Evolutionary conservation across 1,140 invertebrate genomes (phyloP), one percentile per base, ranked within the genome.

Genomic region (Drosophila virilis): DNA sequence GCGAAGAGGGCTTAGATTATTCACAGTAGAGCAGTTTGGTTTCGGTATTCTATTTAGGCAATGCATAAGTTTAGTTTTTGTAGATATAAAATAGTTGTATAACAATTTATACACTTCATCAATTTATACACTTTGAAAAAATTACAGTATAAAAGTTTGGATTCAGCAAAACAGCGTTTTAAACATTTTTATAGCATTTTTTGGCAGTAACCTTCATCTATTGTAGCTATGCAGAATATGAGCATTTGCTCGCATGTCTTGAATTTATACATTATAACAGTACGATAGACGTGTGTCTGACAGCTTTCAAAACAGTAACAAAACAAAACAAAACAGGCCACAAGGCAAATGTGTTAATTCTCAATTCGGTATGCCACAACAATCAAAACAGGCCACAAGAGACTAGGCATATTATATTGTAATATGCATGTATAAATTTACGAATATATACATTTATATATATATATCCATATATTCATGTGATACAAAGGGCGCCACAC

Each of bases 381-480:
- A 86, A 76, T 82, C 78, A 78, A 82, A 79, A 55, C 64, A 64
- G 64, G 64, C 75, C 78, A 81, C 72, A 85, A 85, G 62, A 76
- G 72, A 64, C 52, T 66, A 62, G 51, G 60, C 67, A 88, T 74
- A 74, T 77, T 50, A 69, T 65, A 67, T 52, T 68, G 51, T 69
- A 68, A 71, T 55, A 62, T 59, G 8, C 50, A 48, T 48, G 46
- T 13, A 28, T 12, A 46, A 46, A 22, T 9, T 12, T 48, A 32
- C 55, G 22, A 10, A 48, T 45, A 65, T 32, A 12, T 46, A 17
- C 8, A 32, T 68, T 52, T 76, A 51, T 64, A 51, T 67, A 52
- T 70, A 28, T 28, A 28, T 28, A 28, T 66, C 57, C 61, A 13
- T n/a, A 50, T 64, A 64, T 52, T 54, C 57, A 67, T 55, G 28